phyloP scores from a whole-genome alignment of 2,888 invertebrate species.

The Lamproptera curius region DNA sequence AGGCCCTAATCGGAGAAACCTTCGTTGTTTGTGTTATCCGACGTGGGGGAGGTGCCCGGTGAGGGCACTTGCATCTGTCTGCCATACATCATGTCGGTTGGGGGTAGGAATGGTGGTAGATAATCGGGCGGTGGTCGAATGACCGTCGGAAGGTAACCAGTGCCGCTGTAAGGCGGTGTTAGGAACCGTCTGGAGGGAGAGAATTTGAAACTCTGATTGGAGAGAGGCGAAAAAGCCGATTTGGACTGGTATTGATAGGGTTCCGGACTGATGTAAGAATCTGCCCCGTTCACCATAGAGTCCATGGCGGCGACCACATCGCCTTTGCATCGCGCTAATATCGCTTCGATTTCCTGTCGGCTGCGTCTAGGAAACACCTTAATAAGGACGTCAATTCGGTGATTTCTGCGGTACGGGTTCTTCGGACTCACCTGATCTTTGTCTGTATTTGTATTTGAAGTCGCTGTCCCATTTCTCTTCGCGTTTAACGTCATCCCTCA shows the following conservation, averaged over 20 bases:
- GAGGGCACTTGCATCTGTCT: constrained; percentile 66
- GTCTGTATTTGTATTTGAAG: constrained; percentile 65
- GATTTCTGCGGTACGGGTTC: constrained; percentile 76
- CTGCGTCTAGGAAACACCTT: constrained; percentile 94
- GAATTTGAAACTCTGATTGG: constrained; percentile 79
- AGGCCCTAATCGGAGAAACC: constrained; percentile 70
- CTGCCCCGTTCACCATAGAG: constrained; percentile 84
- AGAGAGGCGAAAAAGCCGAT: constrained; percentile 88
- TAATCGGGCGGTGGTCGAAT: constrained; percentile 79
- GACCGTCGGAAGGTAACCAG: constrained; percentile 89
- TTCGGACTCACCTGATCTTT: constrained; percentile 45
- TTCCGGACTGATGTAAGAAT: constrained; percentile 61
- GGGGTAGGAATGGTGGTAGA: constrained; percentile 65
- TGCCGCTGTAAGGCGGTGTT: constrained; percentile 89
- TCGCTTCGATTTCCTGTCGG: constrained; percentile 90
- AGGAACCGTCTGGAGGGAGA: constrained; percentile 87
- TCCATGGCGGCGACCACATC: constrained; percentile 97
- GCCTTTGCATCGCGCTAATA: constrained; percentile 90
- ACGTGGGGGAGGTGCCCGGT: constrained; percentile 70
- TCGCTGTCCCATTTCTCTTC: constrained; percentile 68
- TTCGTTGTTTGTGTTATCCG: constrained; percentile 71
- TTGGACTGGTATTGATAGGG: constrained; percentile 76
- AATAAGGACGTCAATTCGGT: constrained; percentile 91
- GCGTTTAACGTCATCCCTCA: constrained; percentile 75
- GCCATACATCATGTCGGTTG: constrained; percentile 67